A percentile compares a stretch with the other conserved stretches of the same genome.
These are phyloP conservation scores for Panopea generosa DNA, from an alignment of 2,888 invertebrate genomes.

Conservation along the genomic window DNA sequence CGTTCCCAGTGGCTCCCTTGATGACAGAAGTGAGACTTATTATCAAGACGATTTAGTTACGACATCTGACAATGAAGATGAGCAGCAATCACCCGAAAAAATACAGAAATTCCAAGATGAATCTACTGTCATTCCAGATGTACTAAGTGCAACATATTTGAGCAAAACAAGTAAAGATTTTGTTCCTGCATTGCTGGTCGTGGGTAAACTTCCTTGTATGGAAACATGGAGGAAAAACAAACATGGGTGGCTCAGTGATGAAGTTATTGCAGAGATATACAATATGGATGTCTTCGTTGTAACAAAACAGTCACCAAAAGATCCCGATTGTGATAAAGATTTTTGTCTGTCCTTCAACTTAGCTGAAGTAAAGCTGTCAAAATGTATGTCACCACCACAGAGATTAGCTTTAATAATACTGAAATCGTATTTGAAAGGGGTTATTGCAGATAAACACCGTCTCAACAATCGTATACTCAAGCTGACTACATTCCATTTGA, in stretches of 20 bases:
- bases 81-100: no score
- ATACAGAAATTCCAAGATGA: no score
- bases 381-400: slow-evolving; percentile 42
- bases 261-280: slow-evolving; percentile 47
- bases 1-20: no score
- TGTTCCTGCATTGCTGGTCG: slow-evolving; percentile 55
- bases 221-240: slow-evolving; percentile 41
- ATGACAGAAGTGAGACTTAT: no score
- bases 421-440: slow-evolving; percentile 57
- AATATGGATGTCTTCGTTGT: slow-evolving; percentile 57
- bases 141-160: slow-evolving; percentile 22
- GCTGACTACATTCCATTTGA: slow-evolving; percentile 62
- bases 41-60: no score
- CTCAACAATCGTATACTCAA: neutral
- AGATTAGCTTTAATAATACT: slow-evolving; percentile 50
- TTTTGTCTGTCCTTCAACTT: slow-evolving; percentile 65
- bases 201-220: slow-evolving; percentile 44
- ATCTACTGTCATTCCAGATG: neutral
- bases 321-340: slow-evolving; percentile 42
- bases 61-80: no score
- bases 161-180: slow-evolving; percentile 62
- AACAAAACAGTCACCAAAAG: slow-evolving; percentile 52
- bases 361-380: slow-evolving; percentile 54
- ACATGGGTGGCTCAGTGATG: slow-evolving; percentile 44
- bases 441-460: slow-evolving; percentile 23